Evolutionary conservation across 2,797 vertebrate genomes (phyloP), one percentile per base, ranked within the genome.

Genomic region (Momotus momota): DNA sequence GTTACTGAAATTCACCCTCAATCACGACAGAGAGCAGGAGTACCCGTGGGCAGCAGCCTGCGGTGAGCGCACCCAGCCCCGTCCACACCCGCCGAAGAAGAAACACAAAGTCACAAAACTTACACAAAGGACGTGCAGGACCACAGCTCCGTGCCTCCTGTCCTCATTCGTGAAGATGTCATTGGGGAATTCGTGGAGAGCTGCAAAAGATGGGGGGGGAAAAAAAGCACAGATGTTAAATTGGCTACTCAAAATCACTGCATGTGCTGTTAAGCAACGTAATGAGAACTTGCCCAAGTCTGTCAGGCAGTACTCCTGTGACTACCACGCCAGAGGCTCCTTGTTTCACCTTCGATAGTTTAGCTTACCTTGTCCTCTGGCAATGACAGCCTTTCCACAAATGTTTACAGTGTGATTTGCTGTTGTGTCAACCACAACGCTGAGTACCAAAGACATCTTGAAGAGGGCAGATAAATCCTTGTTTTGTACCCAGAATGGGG

Each of bases 121-220:
- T 98, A 99, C 99, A 97, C 98, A 99, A 64, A 99, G 96, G 86
- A 99, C 98, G 5, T 99, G 99, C 33, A 99, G 98, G 79, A 98
- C 97, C 77, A 99, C 98, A 0, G 99, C 99, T 92, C 99, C 99
- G 11, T 99, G 99, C 46, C 97, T 92, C 55, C 99, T 98, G 88
- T 99, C 98, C 95, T 99, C 97, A 2, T 99, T 98, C 20, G 98
- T 99, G 97, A 99, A 99, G 96, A 99, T 98, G 97, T 99, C 99
- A 54, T 95, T 97, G 88, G 99, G 99, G 95, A 99, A 99, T 96
- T 99, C 99, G 40, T 99, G 98, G 95, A 99, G 98, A 35, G 99
- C 99, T 99, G 97, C 48, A 94, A 91, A 97, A 97, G 79, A 97
- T 67, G 80, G 79, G 14, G 26, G 11, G 60, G 52, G 89, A 78